Percentiles rank a stretch among this genome's conserved stretches.
Evolutionary conservation across 1,140 invertebrate genomes (phyloP).

Genomic region (Drosophila parvula): DNA sequence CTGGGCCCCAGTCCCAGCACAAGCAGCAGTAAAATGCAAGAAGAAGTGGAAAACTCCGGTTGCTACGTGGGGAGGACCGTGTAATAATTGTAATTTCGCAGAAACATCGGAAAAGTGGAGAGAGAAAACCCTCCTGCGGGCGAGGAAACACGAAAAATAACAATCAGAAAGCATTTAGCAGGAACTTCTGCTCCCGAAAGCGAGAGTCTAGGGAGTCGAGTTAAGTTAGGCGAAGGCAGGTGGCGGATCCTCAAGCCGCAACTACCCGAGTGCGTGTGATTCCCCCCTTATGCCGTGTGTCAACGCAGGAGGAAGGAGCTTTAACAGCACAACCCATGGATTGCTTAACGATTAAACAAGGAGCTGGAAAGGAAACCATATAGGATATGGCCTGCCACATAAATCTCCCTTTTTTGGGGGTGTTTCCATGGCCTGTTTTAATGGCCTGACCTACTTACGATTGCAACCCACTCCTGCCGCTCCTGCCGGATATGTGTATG

Average conservation of each 20-base stretch:
- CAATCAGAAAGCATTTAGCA: slow-evolving; percentile 84
- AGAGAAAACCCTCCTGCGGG: slow-evolving; percentile 3
- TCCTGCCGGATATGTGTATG: background rate
- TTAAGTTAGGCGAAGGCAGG: slow-evolving; percentile 46
- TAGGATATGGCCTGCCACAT: slow-evolving; percentile 47
- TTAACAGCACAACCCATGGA: slow-evolving; percentile 37
- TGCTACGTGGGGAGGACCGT: slow-evolving; percentile 33
- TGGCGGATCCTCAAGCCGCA: slow-evolving; percentile 39
- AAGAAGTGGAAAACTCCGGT: slow-evolving; percentile 52
- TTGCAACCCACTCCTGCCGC: slow-evolving; percentile 25
- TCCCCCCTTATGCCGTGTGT: slow-evolving; percentile 27
- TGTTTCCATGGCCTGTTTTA: slow-evolving; percentile 55
- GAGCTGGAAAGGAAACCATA: slow-evolving; percentile 58
- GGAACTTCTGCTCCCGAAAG: slow-evolving; percentile 62
- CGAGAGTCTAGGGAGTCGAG: slow-evolving; percentile 34
- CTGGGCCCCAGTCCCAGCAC: slow-evolving; percentile 19
- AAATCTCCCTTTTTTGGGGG: slow-evolving; percentile 47
- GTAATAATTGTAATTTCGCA: slow-evolving; percentile 83
- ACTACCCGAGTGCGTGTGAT: slow-evolving; percentile 26
- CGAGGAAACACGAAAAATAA: slow-evolving; percentile 77
- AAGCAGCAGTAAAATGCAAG: slow-evolving; percentile 43
- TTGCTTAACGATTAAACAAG: slow-evolving; percentile 80
- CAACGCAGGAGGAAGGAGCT: slow-evolving; percentile 46
- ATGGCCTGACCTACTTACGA: slow-evolving; percentile 74
- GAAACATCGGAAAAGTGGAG: slow-evolving; percentile 44